Base-by-base conservation (phyloP, 1,140 invertebrate genomes). In the Lasaia peninsularis region DNA sequence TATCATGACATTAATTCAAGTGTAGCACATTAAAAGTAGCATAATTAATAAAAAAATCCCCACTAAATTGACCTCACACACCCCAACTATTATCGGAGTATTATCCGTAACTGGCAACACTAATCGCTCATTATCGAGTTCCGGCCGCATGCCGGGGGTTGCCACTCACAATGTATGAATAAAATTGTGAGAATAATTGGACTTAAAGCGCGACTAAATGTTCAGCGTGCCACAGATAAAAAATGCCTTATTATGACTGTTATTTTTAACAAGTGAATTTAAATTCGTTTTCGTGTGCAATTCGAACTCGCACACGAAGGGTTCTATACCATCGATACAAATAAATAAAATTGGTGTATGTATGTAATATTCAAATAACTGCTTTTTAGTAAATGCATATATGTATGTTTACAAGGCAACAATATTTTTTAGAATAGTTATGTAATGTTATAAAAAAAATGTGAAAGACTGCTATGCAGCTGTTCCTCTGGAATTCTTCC, bases 81-180 rank as follows among this genome's bases (percentile, higher is more conserved):
- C 83, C 80, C 79, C 68, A 71, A 69, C 78, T 78, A 82, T 84
- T 78, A 85, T 72, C 65, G 62, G 57, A 71, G 78, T 75, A 82
- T 87, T 83, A 83, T 83, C 78, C 75, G 70, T 73, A 81, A 83
- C 74, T 84, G 77, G 80, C 70, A 85, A 84, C 78, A 85, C 81
- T 85, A 87, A 85, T 87, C 84, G 84, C 79, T 81, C 80, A 82
- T 85, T 85, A 87, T 66, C 70, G 64, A 74, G 81, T 87, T 84
- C 84, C 84, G 83, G 75, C 58, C 71, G 63, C 73, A 63, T 69
- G 73, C 67, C 67, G 69, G 74, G 79, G 79, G 80, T 83, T 78
- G 70, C 78, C 73, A 67, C 60, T 58, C 51, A 68, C 63, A 52
- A 61, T 56, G 61, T 67, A 67, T 58, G 66, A 71, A 71, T 69